Base-by-base conservation (phyloP, 2,113 vertebrate genomes). In the Marcusenius ussheri region DNA sequence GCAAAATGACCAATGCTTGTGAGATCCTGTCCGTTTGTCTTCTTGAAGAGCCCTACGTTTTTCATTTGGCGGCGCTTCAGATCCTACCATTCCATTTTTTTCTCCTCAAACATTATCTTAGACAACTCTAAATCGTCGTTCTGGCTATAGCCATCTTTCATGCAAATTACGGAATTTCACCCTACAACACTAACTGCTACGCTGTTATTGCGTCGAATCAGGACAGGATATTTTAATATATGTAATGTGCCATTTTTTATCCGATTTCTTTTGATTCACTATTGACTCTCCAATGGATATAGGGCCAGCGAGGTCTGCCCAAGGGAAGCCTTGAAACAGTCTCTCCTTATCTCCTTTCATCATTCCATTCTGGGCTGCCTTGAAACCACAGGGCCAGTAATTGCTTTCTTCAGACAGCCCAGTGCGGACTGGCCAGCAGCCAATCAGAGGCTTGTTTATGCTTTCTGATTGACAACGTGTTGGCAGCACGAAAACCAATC, bases 391-490 rank as follows among this genome's bases (percentile, higher is more conserved):
- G 96, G 96, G 96, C 96, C 97, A 97, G 97, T 98, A 98, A 98
- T 98, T 97, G 97, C 97, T 97, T 98, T 98, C 98, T 97, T 97
- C 97, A 95, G 96, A 96, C 96, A 97, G 97, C 97, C 96, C 96
- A 94, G 96, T 97, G 97, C 96, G 97, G 97, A 97, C 97, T 98
- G 97, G 97, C 97, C 95, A 96, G 95, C 96, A 97, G 96, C 98
- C 98, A 98, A 98, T 98, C 97, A 96, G 96, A 96, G 96, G 95
- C 97, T 98, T 98, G 97, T 98, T 98, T 98, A 98, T 97, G 97
- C 97, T 97, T 94, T 91, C 92, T 97, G 98, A 98, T 96, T 96
- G 98, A 96, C 98, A 97, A 95, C 92, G 80, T 90, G 90, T 93
- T 98, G 97, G 98, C 96, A 50, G 13, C 46, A 17, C 89, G 97